Base-by-base conservation (phyloP, 2,888 invertebrate genomes). In the Teleogryllus oceanicus region DNA sequence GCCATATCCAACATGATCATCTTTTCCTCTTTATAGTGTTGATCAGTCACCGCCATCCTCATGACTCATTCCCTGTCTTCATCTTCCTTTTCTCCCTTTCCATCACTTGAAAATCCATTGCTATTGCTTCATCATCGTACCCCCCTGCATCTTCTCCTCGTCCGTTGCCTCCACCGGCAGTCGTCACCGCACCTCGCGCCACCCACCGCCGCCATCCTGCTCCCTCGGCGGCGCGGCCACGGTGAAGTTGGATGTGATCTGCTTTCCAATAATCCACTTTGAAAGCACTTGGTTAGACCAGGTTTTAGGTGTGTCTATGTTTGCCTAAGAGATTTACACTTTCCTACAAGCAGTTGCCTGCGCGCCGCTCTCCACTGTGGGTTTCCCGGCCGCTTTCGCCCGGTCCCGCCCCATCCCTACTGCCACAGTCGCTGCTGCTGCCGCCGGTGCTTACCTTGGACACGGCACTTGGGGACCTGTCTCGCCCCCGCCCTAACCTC, bases 241-340 rank as follows among this genome's bases (percentile, higher is more conserved):
- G 79, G 74, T 74, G 49, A 80, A 77, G 86, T 86, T 85, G 86
- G 85, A 86, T 85, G 84, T 85, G 86, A 86, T 86, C 85, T 86
- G 85, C 85, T 86, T 86, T 85, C 84, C 86, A 87, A 86, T 87
- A 87, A 87, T 87, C 87, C 86, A 83, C 83, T 81, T 83, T 86
- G 86, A 85, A 85, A 86, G 85, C 85, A 85, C 86, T 84, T 85
- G 86, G 76, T 37, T 76, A 21, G 76, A 24, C 76, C 62, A 37
- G 24, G 76, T 76, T 76, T 76, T 76, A 76, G 76, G 76, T 76
- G 37, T 76, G 76, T 76, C 76, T 37, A 37, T 76, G 76, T 76
- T 76, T 76, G 76, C 76, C 24, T 76, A 24, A 37, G 76, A 76
- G 76, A 76, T 76, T 76, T 76, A 16, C 76, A 24, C 76, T 76